A percentile compares a stretch with the other conserved stretches of the same genome.
Evolutionary conservation across 2,888 invertebrate species (phyloP).

Genomic region (Seladonia tumulorum): DNA sequence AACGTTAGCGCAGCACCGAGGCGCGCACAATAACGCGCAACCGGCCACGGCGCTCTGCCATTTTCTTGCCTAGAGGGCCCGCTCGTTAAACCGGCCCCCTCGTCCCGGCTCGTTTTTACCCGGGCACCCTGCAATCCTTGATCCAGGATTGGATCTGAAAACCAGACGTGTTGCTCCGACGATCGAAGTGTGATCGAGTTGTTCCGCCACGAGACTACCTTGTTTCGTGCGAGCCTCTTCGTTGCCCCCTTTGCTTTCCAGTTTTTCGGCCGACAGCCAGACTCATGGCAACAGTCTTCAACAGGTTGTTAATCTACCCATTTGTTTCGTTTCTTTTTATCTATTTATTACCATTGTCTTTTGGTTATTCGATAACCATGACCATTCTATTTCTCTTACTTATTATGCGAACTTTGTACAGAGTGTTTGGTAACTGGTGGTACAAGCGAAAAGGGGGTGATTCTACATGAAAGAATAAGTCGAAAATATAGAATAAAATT

Average conservation of each 20-base stretch:
- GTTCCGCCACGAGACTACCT: conserved; percentile 2
- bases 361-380: no score
- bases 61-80: conserved; percentile 47
- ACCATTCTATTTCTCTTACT: neutral
- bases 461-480: no score
- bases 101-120: conserved; percentile 44
- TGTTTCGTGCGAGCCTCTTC: neutral
- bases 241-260: neutral
- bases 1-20: conserved; percentile 22
- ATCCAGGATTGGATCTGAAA: conserved; percentile 46
- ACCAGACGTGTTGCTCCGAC: conserved; percentile 40
- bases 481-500: no score
- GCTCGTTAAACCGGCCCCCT: conserved; percentile 59
- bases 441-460: no score
- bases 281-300: neutral
- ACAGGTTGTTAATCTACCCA: neutral
- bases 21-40: conserved; percentile 34
- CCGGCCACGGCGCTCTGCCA: conserved; percentile 15
- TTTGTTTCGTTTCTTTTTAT: neutral
- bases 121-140: conserved; percentile 25
- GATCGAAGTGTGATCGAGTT: conserved; percentile 35
- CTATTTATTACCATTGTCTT: neutral
- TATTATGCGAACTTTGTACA: no score
- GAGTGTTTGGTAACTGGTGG: no score
- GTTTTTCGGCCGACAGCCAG: neutral